phyloP scores from a whole-genome alignment of 1,140 invertebrate genomes.

The Drosophila arawakana region DNA sequence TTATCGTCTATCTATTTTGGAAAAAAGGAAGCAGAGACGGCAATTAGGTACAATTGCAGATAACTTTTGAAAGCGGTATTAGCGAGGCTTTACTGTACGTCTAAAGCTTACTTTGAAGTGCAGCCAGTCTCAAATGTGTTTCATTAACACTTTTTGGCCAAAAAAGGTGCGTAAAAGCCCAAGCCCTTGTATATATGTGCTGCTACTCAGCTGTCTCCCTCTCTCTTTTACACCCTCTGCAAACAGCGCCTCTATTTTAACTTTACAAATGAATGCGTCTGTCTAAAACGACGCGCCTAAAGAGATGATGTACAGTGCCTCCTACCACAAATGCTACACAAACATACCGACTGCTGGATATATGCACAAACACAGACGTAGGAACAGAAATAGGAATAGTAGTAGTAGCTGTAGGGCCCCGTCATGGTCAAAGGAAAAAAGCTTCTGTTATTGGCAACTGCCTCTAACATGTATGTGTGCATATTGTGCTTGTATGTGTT shows the following conservation, averaged over 20 bases:
- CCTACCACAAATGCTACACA: conserved; percentile 11
- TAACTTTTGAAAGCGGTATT: conserved; percentile 5
- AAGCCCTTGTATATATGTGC: too few species aligned
- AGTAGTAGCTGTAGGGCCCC: conserved; percentile 38
- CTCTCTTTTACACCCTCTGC: neutral
- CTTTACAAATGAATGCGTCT: conserved; percentile 80
- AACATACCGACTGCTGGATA: neutral
- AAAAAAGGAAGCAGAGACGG: neutral
- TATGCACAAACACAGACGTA: conserved; percentile 6
- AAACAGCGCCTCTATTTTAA: conserved; percentile 54
- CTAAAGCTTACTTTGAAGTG: conserved; percentile 31
- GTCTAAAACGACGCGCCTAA: conserved; percentile 42
- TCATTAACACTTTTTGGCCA: conserved; percentile 78
- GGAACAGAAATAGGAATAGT: neutral
- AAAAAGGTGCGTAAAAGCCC: conserved; percentile 76
- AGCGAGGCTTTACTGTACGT: conserved; percentile 9
- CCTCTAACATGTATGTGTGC: conserved; percentile 36
- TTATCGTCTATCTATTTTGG: neutral
- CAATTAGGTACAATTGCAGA: neutral
- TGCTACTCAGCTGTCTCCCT: neutral
- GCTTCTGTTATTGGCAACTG: conserved; percentile 79
- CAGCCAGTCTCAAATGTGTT: conserved; percentile 60
- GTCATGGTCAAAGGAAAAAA: conserved; percentile 78
- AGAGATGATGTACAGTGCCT: conserved; percentile 39
- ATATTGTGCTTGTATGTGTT: conserved; percentile 32